Percentiles rank a stretch among this genome's conserved stretches.
phyloP scores from a whole-genome alignment of 2,113 vertebrate genomes.

The Ornithorhynchus anatinus region DNA sequence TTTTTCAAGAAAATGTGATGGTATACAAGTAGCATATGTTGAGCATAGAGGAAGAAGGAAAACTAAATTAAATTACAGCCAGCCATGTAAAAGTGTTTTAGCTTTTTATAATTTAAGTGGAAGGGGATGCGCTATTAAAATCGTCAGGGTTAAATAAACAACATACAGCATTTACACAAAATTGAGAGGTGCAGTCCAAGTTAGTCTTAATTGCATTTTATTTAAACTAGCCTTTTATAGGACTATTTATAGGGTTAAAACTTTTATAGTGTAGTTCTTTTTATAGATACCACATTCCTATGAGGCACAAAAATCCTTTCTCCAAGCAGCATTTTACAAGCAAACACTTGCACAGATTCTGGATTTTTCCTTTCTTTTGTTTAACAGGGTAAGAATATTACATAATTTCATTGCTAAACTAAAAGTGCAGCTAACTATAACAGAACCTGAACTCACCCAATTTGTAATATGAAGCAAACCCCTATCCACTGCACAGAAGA shows the following conservation, averaged over 20 bases:
- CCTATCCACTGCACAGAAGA: slow-evolving; percentile 12
- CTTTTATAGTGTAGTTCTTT: too few relatives aligned
- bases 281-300: too few relatives aligned
- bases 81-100: neutral
- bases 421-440: neutral
- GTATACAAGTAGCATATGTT: fast-evolving
- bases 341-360: neutral
- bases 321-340: neutral
- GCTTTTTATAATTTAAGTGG: neutral
- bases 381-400: neutral
- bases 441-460: neutral
- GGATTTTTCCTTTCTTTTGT: neutral
- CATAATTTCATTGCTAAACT: slow-evolving; percentile 4
- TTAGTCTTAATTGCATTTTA: too few relatives aligned
- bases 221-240: too few relatives aligned
- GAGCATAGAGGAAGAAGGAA: neutral
- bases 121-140: neutral
- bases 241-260: too few relatives aligned
- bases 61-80: neutral
- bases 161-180: neutral
- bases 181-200: too few relatives aligned
- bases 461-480: slow-evolving; percentile 14
- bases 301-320: neutral
- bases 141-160: neutral
- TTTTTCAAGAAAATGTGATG: neutral